phyloP scores from a whole-genome alignment of 1,140 invertebrate species.

The Campoletis sonorensis region DNA sequence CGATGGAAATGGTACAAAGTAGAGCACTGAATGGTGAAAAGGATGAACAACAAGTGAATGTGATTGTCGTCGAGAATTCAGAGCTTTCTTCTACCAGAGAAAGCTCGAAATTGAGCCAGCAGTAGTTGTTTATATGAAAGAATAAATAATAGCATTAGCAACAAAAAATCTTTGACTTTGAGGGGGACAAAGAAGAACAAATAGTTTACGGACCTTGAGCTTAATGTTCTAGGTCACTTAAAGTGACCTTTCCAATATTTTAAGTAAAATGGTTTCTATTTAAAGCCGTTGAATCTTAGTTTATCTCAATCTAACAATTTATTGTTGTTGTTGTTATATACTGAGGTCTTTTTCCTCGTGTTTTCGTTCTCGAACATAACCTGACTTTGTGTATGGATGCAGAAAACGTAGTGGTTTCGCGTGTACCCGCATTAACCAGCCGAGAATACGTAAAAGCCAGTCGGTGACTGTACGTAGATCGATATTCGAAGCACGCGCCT shows the following conservation, averaged over 20 bases:
- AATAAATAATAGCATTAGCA: background rate
- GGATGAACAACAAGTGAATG: constrained; percentile 15
- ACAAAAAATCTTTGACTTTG: no score
- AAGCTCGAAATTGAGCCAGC: background rate
- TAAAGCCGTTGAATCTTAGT: no score
- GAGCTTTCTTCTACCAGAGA: constrained; percentile 3
- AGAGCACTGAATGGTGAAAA: constrained; percentile 9
- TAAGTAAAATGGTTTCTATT: no score
- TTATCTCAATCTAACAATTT: no score
- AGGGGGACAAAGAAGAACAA: background rate
- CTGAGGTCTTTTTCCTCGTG: background rate
- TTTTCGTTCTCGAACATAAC: background rate
- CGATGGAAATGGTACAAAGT: constrained; percentile 4
- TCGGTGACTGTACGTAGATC: constrained; percentile 60
- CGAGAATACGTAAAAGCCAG: constrained; percentile 47
- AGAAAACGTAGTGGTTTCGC: constrained; percentile 16
- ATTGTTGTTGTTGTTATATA: no score
- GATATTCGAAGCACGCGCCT: constrained; percentile 63
- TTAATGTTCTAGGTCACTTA: no score
- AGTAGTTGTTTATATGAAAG: background rate
- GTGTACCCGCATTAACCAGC: constrained; percentile 46
- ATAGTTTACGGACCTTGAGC: no score
- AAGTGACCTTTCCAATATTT: no score
- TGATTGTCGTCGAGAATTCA: constrained; percentile 14
- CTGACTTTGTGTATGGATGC: no score